Conservation (phyloP, 2,888 invertebrate species). For the Melanophora roralis region DNA sequence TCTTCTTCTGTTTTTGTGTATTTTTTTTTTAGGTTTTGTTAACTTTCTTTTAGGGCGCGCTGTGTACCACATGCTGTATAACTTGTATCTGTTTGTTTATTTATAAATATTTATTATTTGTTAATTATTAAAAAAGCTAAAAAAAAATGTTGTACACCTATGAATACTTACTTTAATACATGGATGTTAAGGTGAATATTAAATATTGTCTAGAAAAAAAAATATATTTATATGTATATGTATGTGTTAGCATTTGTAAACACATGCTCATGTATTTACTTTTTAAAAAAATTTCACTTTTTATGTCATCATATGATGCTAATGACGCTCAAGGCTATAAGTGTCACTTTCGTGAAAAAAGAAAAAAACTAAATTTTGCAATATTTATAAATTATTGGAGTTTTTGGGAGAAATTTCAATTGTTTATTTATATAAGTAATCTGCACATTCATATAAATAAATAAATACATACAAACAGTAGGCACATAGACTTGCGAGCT, state of each 20-base stretch:
- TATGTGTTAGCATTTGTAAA: no score
- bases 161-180: no score
- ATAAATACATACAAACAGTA: neutral
- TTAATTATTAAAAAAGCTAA: no score
- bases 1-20: neutral
- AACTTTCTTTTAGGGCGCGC: constrained; percentile 52
- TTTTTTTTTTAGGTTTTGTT: constrained; percentile 5
- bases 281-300: constrained; percentile 53
- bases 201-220: no score
- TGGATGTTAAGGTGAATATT: no score
- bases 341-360: neutral
- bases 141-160: no score
- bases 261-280: neutral
- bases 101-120: no score
- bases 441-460: neutral
- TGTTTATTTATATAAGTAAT: neutral
- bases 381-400: no score
- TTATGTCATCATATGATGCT: constrained; percentile 51
- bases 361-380: neutral
- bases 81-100: constrained; percentile 13
- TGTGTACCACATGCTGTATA: constrained; percentile 1
- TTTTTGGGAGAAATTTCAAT: no score
- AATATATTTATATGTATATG: no score
- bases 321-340: neutral
- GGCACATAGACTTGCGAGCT: no score